Percentiles rank a stretch among this genome's conserved stretches.
These are phyloP conservation scores for Maccullochella peelii DNA, from an alignment of 2,113 vertebrate genomes.

Conservation along the genomic window DNA sequence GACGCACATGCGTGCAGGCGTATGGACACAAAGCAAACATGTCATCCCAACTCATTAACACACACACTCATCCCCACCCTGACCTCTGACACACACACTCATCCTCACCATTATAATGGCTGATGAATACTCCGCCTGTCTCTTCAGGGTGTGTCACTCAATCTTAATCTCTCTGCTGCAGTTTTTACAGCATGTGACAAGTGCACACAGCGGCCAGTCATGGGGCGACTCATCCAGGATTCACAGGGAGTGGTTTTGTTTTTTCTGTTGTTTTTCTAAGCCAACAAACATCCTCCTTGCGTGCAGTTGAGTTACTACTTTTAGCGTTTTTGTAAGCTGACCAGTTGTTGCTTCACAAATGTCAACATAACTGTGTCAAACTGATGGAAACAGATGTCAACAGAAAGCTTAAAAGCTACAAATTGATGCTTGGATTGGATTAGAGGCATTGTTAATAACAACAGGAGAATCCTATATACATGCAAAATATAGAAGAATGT, in stretches of 20 bases:
- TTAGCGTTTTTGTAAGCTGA: neutral
- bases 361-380: neutral
- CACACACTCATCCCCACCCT: conserved; percentile 5
- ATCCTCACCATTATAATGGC: conserved; percentile 7
- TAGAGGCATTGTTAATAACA: neutral
- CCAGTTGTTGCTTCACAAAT: neutral
- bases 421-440: neutral
- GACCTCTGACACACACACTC: conserved; percentile 30
- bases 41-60: conserved; percentile 33
- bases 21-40: conserved; percentile 53
- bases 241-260: conserved; percentile 10
- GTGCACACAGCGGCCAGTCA: conserved; percentile 5
- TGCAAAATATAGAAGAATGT: neutral
- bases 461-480: neutral
- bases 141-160: conserved; percentile 36
- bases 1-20: neutral
- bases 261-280: conserved; percentile 2
- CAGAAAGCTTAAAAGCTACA: neutral
- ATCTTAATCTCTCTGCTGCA: conserved; percentile 43
- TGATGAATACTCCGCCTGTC: conserved; percentile 33
- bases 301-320: neutral
- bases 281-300: neutral
- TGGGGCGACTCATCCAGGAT: neutral
- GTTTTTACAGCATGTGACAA: conserved; percentile 51
- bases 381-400: neutral